Evolutionary conservation across 2,113 vertebrate species (phyloP).

Genomic region (Scomber scombrus): DNA sequence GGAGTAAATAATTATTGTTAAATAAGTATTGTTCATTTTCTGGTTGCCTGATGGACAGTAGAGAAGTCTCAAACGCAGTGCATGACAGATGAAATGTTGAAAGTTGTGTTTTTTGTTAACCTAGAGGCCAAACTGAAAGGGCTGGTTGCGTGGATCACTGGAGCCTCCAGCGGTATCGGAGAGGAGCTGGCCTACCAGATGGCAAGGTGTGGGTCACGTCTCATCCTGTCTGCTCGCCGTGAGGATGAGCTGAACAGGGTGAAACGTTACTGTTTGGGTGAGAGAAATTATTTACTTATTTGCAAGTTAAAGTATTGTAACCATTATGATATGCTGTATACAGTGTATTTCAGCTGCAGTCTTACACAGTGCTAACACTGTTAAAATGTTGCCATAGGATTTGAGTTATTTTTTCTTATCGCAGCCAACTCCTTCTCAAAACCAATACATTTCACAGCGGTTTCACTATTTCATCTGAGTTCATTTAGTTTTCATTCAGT

Average conservation of each 20-base stretch:
- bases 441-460: not conserved
- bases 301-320: not conserved
- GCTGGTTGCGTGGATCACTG: slow-evolving; percentile 95
- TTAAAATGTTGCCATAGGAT: not conserved
- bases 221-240: slow-evolving; percentile 92
- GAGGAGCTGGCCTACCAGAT: slow-evolving; percentile 94
- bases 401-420: not conserved
- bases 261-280: slow-evolving; percentile 91
- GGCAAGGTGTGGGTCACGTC: slow-evolving; percentile 86
- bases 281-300: slow-evolving; percentile 23
- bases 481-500: not conserved
- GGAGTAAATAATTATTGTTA: not conserved
- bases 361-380: not conserved
- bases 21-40: not conserved
- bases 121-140: slow-evolving; percentile 89
- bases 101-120: slow-evolving; percentile 14
- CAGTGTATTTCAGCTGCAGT: not conserved
- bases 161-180: slow-evolving; percentile 96
- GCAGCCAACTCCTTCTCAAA: not conserved
- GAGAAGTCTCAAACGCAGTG: not conserved
- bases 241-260: slow-evolving; percentile 90
- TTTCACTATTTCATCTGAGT: not conserved
- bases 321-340: too few species aligned
- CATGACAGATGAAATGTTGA: not conserved
- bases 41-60: not conserved